These are phyloP conservation scores for Paracanthobrama guichenoti DNA, from an alignment of 2,113 vertebrate genomes.

Conservation along the genomic window DNA sequence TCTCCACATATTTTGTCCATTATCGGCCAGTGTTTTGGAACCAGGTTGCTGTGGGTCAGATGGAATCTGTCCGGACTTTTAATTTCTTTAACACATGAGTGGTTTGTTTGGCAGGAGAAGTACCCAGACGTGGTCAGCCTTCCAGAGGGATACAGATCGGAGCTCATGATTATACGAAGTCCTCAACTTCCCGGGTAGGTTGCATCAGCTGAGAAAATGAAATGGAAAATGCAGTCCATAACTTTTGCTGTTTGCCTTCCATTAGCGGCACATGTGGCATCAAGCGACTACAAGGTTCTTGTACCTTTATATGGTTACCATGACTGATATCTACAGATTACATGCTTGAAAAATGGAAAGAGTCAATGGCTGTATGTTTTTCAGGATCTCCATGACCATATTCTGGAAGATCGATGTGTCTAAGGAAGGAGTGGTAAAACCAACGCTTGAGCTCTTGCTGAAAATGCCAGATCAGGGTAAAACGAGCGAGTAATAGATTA, in stretches of 20 bases:
- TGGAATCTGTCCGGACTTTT: constrained; percentile 11
- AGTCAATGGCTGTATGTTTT: constrained; percentile 4
- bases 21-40: not conserved
- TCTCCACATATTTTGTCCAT: not conserved
- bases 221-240: not conserved
- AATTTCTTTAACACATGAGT: not conserved
- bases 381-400: constrained; percentile 76
- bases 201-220: not conserved
- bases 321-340: not conserved
- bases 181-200: constrained; percentile 68
- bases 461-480: constrained; percentile 77
- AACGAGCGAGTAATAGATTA: constrained; percentile 3
- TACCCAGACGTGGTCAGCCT: constrained; percentile 75
- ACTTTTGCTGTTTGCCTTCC: not conserved
- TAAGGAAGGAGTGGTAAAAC: constrained; percentile 70
- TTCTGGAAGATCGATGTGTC: constrained; percentile 78
- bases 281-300: not conserved
- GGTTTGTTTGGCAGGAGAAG: constrained; percentile 69
- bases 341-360: not conserved
- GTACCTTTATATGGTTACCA: not conserved
- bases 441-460: constrained; percentile 80
- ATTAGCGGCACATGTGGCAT: not conserved
- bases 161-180: constrained; percentile 68
- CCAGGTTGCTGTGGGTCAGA: constrained; percentile 13
- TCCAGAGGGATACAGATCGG: constrained; percentile 71